Conservation (phyloP, 2,797 vertebrate species). For the Acropternis orthonyx region DNA sequence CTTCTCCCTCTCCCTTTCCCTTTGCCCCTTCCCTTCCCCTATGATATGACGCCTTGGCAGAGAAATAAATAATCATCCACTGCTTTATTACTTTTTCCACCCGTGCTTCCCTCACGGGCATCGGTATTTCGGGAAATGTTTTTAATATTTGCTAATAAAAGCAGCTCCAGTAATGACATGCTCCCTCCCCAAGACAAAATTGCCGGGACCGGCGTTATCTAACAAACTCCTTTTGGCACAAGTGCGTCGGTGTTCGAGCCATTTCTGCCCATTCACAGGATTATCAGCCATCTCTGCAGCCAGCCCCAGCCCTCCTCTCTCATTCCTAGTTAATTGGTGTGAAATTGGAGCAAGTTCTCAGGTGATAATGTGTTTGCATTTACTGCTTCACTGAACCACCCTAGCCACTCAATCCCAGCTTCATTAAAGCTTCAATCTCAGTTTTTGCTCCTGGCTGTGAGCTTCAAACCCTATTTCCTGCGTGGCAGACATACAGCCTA, state of each 20-base stretch:
- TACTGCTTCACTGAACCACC: slow-evolving; percentile 76
- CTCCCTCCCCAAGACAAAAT: slow-evolving; percentile 30
- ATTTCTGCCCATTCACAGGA: slow-evolving; percentile 52
- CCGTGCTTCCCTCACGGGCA: slow-evolving; percentile 1
- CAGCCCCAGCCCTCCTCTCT: slow-evolving; percentile 67
- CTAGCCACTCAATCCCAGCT: slow-evolving; percentile 67
- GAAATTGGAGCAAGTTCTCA: slow-evolving; percentile 77
- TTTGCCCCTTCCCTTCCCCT: background rate
- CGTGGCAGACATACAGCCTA: slow-evolving; percentile 56
- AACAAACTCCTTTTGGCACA: slow-evolving; percentile 54
- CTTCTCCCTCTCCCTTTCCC: background rate
- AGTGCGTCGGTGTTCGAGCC: background rate
- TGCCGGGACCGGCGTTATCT: slow-evolving; percentile 46
- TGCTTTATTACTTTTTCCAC: slow-evolving; percentile 47
- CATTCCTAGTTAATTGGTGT: slow-evolving; percentile 79
- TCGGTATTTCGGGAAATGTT: slow-evolving; percentile 38
- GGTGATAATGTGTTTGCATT: slow-evolving; percentile 81
- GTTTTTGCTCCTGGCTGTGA: slow-evolving; percentile 70
- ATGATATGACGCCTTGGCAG: background rate
- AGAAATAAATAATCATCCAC: slow-evolving; percentile 20
- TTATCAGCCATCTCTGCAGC: slow-evolving; percentile 70
- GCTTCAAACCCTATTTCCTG: slow-evolving; percentile 75
- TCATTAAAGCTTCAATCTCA: slow-evolving; percentile 72
- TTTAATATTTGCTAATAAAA: slow-evolving; percentile 63
- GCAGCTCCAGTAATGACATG: slow-evolving; percentile 54